These are phyloP conservation scores for Phalacrocorax aristotelis DNA, from an alignment of 2,113 vertebrate genomes.

Conservation along the genomic window DNA sequence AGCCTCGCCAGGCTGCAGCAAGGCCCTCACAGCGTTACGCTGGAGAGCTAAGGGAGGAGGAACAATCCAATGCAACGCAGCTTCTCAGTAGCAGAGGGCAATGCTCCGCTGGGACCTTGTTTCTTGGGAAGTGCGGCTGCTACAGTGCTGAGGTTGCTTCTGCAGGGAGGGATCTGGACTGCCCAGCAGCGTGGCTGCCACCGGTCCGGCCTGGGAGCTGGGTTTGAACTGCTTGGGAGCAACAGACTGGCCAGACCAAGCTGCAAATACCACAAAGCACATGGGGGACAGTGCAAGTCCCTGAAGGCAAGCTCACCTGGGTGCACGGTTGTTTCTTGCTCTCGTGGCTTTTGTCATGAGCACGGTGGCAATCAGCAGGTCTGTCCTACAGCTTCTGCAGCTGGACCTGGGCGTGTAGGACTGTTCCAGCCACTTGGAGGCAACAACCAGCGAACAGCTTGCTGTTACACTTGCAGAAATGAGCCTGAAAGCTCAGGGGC, in stretches of 20 bases:
- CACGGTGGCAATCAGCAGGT: fast-evolving
- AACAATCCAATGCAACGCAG: fast-evolving
- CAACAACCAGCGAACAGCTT: not conserved
- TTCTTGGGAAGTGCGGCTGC: not conserved
- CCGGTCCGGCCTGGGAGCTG: fast-evolving
- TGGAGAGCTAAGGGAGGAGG: not conserved
- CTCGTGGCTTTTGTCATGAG: not conserved
- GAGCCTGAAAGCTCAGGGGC: not conserved
- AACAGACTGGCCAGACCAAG: fast-evolving
- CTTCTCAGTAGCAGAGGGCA: not conserved
- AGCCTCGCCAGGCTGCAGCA: not conserved
- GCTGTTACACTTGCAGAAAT: not conserved
- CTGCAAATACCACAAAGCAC: fast-evolving
- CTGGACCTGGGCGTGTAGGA: fast-evolving
- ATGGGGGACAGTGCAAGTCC: not conserved
- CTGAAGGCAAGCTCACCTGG: not conserved
- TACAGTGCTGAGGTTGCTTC: not conserved
- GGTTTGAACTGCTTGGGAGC: not conserved
- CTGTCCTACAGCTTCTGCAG: not conserved
- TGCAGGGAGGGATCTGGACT: not conserved
- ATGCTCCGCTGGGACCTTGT: not conserved
- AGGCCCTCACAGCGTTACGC: fast-evolving
- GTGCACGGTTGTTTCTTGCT: fast-evolving
- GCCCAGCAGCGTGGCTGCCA: not conserved
- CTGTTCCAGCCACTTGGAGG: fast-evolving